Evolutionary conservation across 2,797 vertebrate genomes (phyloP), one percentile per base, ranked within the genome.

Genomic region (Mormyrus hasselquistii): DNA sequence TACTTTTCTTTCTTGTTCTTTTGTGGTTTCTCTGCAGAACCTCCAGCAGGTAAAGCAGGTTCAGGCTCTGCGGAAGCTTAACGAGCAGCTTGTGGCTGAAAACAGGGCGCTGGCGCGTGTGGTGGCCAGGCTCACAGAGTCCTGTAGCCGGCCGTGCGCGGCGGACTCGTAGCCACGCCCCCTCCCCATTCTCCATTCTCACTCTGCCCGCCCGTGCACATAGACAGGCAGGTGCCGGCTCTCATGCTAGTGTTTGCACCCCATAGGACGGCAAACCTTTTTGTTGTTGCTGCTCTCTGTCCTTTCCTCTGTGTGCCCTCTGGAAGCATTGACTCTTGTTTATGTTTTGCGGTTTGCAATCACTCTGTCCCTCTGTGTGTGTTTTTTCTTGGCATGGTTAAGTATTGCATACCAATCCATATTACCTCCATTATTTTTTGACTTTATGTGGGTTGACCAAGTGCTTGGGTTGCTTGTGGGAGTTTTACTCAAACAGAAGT

Each of bases 41-140:
- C 97, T 98, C 94, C 97, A 97, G 92, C 97, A 98, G 97, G 96
- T 99, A 97, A 98, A 97, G 96, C 97, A 98, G 96, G 97, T 98
- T 96, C 97, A 97, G 53, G 96, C 97, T 95, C 96, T 99, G 97
- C 97, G 96, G 93, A 96, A 96, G 95, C 96, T 98, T 95, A 98
- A 99, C 96, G 98, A 98, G 94, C 97, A 96, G 90, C 97, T 99
- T 96, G 95, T 98, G 97, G 96, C 97, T 92, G 98, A 98, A 96
- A 99, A 98, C 96, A 97, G 97, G 96, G 98, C 98, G 92, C 97
- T 99, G 97, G 97, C 97, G 93, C 97, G 98, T 90, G 98, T 98
- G 95, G 94, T 99, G 97, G 96, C 97, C 92, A 99, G 97, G 94
- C 97, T 97, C 90, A 97, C 98, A 95, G 96, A 96, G 96, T 96